phyloP scores from a whole-genome alignment of 2,113 vertebrate species.

The Cottus gobio region DNA sequence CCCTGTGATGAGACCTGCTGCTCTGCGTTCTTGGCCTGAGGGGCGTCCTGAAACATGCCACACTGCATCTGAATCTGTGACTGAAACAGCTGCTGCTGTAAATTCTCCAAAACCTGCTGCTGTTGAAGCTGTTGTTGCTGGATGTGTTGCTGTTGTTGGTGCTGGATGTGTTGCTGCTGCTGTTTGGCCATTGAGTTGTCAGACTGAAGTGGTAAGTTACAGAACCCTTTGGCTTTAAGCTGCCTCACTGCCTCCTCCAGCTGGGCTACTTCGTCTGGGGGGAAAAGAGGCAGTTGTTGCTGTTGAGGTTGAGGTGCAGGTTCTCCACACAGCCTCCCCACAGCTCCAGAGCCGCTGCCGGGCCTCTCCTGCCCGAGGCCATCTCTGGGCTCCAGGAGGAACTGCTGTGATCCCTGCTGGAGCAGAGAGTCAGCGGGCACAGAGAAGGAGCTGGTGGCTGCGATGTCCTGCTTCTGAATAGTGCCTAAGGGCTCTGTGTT shows the following conservation, averaged over 20 bases:
- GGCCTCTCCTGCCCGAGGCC: conserved; percentile 86
- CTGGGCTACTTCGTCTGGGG: conserved; percentile 89
- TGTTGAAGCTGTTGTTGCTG: conserved; percentile 88
- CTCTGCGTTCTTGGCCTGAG: conserved; percentile 84
- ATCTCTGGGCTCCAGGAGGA: conserved; percentile 84
- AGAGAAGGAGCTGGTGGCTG: conserved; percentile 85
- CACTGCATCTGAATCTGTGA: conserved; percentile 94
- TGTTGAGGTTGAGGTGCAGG: conserved; percentile 88
- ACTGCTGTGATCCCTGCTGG: conserved; percentile 89
- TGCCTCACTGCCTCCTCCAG: conserved; percentile 95
- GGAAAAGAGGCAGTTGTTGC: conserved; percentile 89
- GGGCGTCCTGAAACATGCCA: conserved; percentile 86
- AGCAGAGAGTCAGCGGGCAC: conserved; percentile 87
- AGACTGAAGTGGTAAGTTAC: conserved; percentile 86
- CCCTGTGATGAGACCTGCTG: conserved; percentile 84
- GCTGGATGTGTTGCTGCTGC: conserved; percentile 90
- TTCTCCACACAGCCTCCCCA: conserved; percentile 77
- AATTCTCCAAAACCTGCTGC: conserved; percentile 88
- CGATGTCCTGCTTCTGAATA: conserved; percentile 92
- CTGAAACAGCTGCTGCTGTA: conserved; percentile 90
- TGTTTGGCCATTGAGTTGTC: conserved; percentile 88
- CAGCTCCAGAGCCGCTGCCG: conserved; percentile 49
- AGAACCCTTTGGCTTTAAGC: conserved; percentile 91
- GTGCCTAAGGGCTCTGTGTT: conserved; percentile 87
- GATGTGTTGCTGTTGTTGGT: conserved; percentile 86